Evolutionary conservation across 2,888 invertebrate species (phyloP).

Genomic region (Cephus runcator): DNA sequence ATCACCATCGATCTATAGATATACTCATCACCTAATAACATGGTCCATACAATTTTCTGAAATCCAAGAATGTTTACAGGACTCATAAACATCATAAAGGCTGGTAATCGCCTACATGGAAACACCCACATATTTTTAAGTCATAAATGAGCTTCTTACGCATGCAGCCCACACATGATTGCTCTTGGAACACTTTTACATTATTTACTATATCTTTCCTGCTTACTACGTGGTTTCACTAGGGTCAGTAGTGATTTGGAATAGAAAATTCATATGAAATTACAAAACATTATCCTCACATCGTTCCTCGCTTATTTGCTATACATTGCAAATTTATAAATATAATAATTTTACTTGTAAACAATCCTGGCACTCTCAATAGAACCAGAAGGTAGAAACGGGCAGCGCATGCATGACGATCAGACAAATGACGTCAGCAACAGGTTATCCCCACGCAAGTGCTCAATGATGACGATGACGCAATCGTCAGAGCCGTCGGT

Average conservation of each 20-base stretch:
- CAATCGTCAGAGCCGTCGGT: conserved; percentile 16
- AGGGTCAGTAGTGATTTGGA: not conserved
- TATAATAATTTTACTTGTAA: not conserved
- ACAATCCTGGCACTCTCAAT: not conserved
- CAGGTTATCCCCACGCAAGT: conserved; percentile 13
- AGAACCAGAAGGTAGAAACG: not conserved
- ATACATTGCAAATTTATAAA: not conserved
- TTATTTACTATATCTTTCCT: not conserved
- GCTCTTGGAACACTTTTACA: not conserved
- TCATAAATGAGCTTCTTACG: not conserved
- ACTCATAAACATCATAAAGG: not conserved
- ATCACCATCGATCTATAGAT: not conserved
- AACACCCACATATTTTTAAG: not conserved
- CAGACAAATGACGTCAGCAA: conserved; percentile 27
- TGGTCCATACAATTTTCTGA: not conserved
- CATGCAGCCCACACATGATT: not conserved
- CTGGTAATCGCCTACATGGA: not conserved
- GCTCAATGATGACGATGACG: conserved; percentile 12
- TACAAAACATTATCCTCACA: not conserved
- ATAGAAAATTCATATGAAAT: not conserved
- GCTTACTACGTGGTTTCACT: not conserved
- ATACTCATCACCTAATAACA: not conserved
- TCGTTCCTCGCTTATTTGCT: not conserved
- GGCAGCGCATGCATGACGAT: not conserved
- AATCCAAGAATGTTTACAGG: not conserved